Base-by-base conservation (phyloP, 2,888 invertebrate species). In the Campoletis raptor region DNA sequence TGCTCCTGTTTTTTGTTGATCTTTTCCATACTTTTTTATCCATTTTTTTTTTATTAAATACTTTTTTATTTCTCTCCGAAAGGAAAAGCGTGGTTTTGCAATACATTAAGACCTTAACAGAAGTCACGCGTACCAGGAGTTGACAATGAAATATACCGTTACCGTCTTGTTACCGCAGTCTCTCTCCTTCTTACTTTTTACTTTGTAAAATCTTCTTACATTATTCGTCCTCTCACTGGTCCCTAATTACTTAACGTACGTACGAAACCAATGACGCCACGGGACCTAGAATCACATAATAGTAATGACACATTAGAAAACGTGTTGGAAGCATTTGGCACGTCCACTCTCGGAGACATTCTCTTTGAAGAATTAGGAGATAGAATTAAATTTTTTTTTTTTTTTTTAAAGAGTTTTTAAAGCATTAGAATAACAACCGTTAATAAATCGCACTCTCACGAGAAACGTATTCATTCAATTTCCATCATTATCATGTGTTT, bases 261-360 rank as follows among this genome's bases (percentile, higher is more conserved):
- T 83, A 86, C 86, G 57, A 72, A 83, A 86, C 86, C 66, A 72
- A 83, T 83, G 82, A 85, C 82, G 85, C 54, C 85, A 80, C 57
- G 70, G 40, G 66, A 61, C 61, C 73, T 67, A 81, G 72, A 83
- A 83, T 67, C 80, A 67, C 40, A 72, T 61, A 83, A 76, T 37
- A 64, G 70, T 67, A 83, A 83, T 77, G 70, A 77, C 70, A 83
- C 61, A 10, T 45, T 78, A 66, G 57, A 74, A 61, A 78, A 42
- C 36, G 37, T 69, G 61, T 64, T 72, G 36, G 45, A 70, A 5
- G 36, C 61, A 61, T 61, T 72, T 64, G 36, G 70, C 73, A 69
- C 64, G 54, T 82, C 48, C 40, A 52, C 67, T 48, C 40, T 48
- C 57, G 73, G 24, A 54, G 64, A 85, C 72, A 48, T 85, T 81